Conservation (phyloP, 2,797 vertebrate species). For the Chaetodon trifasciatus region DNA sequence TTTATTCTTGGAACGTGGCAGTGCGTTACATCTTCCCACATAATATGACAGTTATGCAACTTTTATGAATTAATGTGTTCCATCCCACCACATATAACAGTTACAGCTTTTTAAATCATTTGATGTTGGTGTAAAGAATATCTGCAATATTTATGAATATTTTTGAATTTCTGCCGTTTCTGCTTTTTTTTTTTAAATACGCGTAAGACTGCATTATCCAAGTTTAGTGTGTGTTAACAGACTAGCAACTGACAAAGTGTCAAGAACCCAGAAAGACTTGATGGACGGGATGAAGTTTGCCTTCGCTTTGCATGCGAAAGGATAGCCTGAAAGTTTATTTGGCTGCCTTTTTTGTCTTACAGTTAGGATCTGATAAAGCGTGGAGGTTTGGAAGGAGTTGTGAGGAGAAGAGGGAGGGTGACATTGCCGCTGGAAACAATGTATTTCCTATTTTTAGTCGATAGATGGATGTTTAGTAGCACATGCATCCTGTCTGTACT, state of each 20-base stretch:
- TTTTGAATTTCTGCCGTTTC: not conserved
- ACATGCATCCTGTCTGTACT: constrained; percentile 73
- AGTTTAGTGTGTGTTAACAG: not conserved
- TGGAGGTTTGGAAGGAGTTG: constrained; percentile 15
- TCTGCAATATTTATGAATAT: not conserved
- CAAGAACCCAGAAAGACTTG: not conserved
- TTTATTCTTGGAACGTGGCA: not conserved
- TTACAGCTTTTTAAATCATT: not conserved
- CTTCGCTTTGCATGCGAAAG: constrained; percentile 17
- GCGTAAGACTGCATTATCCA: not conserved
- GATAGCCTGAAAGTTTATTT: constrained; percentile 10
- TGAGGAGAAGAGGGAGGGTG: constrained; percentile 25
- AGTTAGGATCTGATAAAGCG: constrained; percentile 6
- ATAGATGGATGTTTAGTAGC: constrained; percentile 71
- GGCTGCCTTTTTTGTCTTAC: constrained; percentile 33
- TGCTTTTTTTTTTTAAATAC: not conserved
- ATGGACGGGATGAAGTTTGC: not conserved
- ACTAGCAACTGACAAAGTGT: not conserved
- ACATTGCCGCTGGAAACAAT: constrained; percentile 65
- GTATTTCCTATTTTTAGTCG: constrained; percentile 83
- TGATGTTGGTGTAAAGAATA: not conserved
- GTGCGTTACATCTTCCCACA: not conserved
- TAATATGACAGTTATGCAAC: not conserved
- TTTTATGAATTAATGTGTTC: not conserved
- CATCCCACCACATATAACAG: not conserved